Evolutionary conservation across 2,797 vertebrate species (phyloP), one percentile per base, ranked within the genome.

Genomic region (Lerista edwardsae): DNA sequence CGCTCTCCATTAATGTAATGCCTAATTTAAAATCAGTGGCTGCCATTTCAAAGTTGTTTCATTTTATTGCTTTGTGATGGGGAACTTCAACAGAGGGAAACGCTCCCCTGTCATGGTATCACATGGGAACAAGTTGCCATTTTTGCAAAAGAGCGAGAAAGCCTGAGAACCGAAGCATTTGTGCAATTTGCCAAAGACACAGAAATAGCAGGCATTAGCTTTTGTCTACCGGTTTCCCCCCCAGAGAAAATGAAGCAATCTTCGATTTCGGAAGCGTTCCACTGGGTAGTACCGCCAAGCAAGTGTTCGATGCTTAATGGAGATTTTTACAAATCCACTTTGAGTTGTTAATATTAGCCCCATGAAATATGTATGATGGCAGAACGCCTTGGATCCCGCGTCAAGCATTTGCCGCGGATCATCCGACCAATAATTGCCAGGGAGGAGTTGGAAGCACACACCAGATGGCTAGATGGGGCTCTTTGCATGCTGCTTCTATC

Each of bases 1-100:
- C 4, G 0, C 14, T 71, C 57, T 57, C 36, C 75, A 69, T 67
- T 71, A 62, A 76, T 87, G 41, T 41, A 74, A 64, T 41, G 51
- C 57, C 34, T 69, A 15, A 55, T 62, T 57, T 78, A 21, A 34
- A 83, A 73, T 8, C n/a, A 82, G 31, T 67, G 85, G 72, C 59
- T 71, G 47, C 71, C 57, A 19, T 86, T 91, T 78, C 76, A 51
- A 69, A 15, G 39, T 75, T 85, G 69, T 88, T 73, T 51, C 69
- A 91, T 87, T 72, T 57, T 9, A 34, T 23, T 65, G 21, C 21
- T 21, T 7, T 88, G 89, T 72, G 85, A 65, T 23, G 79, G 2
- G 75, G 77, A 68, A 88, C 83, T 87, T 47, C 64, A 87, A 44
- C 59, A 65, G 71, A 41, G n/a, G 75, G 81, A 79, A 83, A 68